Conservation (phyloP, 2,888 invertebrate species). For the Bellardia pandia region DNA sequence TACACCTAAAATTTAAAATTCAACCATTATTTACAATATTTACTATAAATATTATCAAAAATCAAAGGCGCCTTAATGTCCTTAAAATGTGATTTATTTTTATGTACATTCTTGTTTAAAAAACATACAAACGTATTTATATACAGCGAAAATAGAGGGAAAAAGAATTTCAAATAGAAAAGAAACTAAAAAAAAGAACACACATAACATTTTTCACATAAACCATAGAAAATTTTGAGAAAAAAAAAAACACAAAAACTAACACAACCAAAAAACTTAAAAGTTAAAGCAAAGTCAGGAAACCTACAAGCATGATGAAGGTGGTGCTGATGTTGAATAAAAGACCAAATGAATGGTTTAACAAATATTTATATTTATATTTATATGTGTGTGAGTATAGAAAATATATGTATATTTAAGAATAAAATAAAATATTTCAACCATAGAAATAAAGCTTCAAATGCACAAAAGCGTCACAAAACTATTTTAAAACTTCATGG, state of each 20-base stretch:
- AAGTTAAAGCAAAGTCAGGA: slow-evolving; percentile 47
- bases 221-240: slow-evolving; percentile 42
- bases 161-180: slow-evolving; percentile 37
- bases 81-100: slow-evolving; percentile 82
- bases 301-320: slow-evolving; percentile 25
- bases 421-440: slow-evolving; percentile 19
- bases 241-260: background rate
- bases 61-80: slow-evolving; percentile 83
- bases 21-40: background rate
- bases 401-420: slow-evolving; percentile 25
- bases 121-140: slow-evolving; percentile 50
- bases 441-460: slow-evolving; percentile 55
- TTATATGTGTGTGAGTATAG: background rate
- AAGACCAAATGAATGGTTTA: background rate
- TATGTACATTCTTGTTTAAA: slow-evolving; percentile 63
- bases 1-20: too few species aligned
- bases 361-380: background rate
- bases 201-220: slow-evolving; percentile 40
- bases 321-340: slow-evolving; percentile 10
- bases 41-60: slow-evolving; percentile 68
- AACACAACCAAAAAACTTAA: slow-evolving; percentile 23
- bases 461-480: slow-evolving; percentile 66
- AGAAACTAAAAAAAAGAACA: slow-evolving; percentile 38
- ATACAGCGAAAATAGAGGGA: slow-evolving; percentile 4
- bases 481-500: slow-evolving; percentile 46